phyloP scores from a whole-genome alignment of 2,888 invertebrate genomes.

The Cantharis rustica region DNA sequence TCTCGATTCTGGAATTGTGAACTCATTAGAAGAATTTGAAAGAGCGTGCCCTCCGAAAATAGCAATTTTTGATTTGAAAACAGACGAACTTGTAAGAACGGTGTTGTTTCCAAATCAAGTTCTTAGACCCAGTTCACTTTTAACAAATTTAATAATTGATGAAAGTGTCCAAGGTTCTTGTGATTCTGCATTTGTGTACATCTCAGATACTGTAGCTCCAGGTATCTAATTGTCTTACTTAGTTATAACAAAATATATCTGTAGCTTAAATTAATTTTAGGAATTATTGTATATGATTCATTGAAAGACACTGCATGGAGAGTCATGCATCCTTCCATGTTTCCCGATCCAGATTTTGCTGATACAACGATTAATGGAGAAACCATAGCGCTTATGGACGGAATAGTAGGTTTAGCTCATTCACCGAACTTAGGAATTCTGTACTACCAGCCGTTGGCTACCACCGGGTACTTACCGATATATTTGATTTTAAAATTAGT shows the following conservation, averaged over 20 bases:
- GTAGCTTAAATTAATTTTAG: conserved; percentile 44
- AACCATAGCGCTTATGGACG: conserved; percentile 74
- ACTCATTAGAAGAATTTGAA: conserved; percentile 71
- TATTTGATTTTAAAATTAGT: neutral
- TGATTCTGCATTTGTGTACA: conserved; percentile 79
- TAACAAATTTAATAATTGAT: conserved; percentile 81
- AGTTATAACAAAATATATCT: neutral
- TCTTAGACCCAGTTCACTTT: conserved; percentile 73
- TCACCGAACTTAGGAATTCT: conserved; percentile 67
- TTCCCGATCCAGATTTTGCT: conserved; percentile 80
- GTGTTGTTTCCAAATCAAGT: conserved; percentile 77
- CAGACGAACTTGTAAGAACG: conserved; percentile 70
- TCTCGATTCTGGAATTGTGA: conserved; percentile 76
- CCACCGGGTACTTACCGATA: conserved; percentile 60
- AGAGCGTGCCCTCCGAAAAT: conserved; percentile 79
- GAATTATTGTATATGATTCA: conserved; percentile 68
- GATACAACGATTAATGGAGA: conserved; percentile 73
- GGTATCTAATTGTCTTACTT: conserved; percentile 59
- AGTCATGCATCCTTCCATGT: conserved; percentile 81
- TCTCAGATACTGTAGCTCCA: conserved; percentile 81
- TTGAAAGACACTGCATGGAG: conserved; percentile 80
- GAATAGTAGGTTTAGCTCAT: conserved; percentile 71
- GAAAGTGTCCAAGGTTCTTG: conserved; percentile 70
- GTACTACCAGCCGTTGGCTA: conserved; percentile 76
- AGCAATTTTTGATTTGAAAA: conserved; percentile 76